These are phyloP conservation scores for Teleogryllus occipitalis DNA, from an alignment of 1,140 invertebrate genomes.

Conservation along the genomic window DNA sequence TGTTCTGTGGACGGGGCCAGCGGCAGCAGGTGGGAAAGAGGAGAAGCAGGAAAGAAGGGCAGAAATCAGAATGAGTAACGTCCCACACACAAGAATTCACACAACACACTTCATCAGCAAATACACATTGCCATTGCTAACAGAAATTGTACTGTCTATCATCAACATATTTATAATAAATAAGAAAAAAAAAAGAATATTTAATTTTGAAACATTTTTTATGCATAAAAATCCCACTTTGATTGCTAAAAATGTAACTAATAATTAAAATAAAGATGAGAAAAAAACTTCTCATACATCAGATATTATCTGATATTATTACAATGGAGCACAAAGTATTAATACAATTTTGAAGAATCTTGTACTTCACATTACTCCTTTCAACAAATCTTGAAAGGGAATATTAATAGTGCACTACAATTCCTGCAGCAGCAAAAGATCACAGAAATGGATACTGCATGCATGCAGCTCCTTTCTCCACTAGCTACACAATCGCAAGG, in stretches of 20 bases:
- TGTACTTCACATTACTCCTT: too few species aligned
- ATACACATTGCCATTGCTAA: not conserved
- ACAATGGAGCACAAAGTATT: too few species aligned
- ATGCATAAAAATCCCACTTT: not conserved
- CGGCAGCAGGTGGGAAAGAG: conserved; percentile 11
- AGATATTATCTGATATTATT: too few species aligned
- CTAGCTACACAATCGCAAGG: not conserved
- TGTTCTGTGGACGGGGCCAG: conserved; percentile 35
- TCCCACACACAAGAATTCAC: not conserved
- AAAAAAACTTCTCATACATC: too few species aligned
- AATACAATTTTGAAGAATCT: too few species aligned
- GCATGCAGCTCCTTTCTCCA: not conserved
- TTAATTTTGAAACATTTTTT: not conserved
- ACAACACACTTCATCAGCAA: not conserved
- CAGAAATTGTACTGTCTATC: not conserved
- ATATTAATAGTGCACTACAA: not conserved
- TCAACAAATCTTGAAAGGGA: too few species aligned
- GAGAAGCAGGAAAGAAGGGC: not conserved
- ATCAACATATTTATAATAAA: not conserved
- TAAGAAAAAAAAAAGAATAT: not conserved
- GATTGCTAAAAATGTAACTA: not conserved
- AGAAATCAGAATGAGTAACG: not conserved
- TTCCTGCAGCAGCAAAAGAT: not conserved
- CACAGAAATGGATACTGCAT: not conserved
- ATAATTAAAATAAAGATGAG: not conserved